Percentiles rank a stretch among this genome's conserved stretches.
These are phyloP conservation scores for Metopia argyrocephala DNA, from an alignment of 2,888 invertebrate species.

Conservation along the genomic window DNA sequence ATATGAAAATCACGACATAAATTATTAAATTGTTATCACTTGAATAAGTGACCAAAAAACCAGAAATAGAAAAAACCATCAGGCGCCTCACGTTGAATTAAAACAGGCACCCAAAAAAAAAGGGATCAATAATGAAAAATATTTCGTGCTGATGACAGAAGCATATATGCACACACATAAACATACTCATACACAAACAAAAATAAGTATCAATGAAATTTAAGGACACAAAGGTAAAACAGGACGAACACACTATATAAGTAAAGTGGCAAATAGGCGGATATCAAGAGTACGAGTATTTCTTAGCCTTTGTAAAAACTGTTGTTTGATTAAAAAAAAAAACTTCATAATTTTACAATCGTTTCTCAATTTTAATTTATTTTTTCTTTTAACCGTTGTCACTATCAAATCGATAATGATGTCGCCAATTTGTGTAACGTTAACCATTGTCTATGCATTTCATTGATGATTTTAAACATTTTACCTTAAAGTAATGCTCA, in stretches of 20 bases:
- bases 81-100: slow-evolving; percentile 62
- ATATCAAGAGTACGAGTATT: neutral
- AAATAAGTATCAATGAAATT: slow-evolving; percentile 57
- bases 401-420: slow-evolving; percentile 67
- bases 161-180: neutral
- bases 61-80: neutral
- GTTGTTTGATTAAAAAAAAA: neutral
- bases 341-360: slow-evolving; percentile 43
- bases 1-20: slow-evolving; percentile 62
- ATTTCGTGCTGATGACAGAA: neutral
- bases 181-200: slow-evolving; percentile 12
- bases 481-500: neutral
- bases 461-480: slow-evolving; percentile 41
- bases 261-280: slow-evolving; percentile 21
- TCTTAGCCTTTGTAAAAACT: slow-evolving; percentile 14
- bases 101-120: slow-evolving; percentile 46
- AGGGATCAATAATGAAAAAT: slow-evolving; percentile 15
- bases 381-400: slow-evolving; percentile 53
- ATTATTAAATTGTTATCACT: slow-evolving; percentile 59
- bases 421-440: slow-evolving; percentile 72
- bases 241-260: slow-evolving; percentile 29
- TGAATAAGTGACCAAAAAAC: slow-evolving; percentile 53
- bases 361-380: neutral
- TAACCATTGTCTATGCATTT: slow-evolving; percentile 48
- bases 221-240: slow-evolving; percentile 4